Percentiles rank a stretch among this genome's conserved stretches.
phyloP scores from a whole-genome alignment of 2,888 invertebrate species.

The Plebejus melissa region DNA sequence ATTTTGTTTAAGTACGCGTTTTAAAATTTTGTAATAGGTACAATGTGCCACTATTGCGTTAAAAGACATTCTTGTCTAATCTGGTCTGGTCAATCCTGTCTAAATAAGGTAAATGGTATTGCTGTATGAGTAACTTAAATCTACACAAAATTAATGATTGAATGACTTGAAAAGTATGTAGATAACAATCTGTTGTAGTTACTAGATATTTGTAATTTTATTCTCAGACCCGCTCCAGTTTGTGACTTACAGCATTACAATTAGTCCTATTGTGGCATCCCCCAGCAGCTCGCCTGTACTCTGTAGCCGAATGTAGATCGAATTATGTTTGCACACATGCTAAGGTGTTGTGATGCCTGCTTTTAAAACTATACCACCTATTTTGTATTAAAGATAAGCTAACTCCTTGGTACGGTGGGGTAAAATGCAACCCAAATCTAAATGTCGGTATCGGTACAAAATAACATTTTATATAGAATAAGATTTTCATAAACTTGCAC shows the following conservation, averaged over 20 bases:
- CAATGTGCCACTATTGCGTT: not conserved
- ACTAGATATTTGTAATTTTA: not conserved
- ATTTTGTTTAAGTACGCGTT: not conserved
- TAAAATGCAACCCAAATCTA: not conserved
- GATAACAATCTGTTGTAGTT: not conserved
- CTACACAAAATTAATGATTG: not conserved
- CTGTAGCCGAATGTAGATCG: conserved; percentile 52
- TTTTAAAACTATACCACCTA: conserved; percentile 28
- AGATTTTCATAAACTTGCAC: not conserved
- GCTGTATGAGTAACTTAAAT: not conserved
- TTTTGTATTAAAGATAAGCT: conserved; percentile 29
- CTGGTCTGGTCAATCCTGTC: not conserved
- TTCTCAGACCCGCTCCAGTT: conserved; percentile 37
- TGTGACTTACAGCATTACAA: conserved; percentile 39
- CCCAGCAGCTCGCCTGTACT: conserved; percentile 43
- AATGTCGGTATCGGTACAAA: too few relatives aligned
- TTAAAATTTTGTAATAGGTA: too few relatives aligned
- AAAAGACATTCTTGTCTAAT: not conserved
- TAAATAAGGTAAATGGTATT: not conserved
- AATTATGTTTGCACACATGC: conserved; percentile 67
- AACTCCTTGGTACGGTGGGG: not conserved
- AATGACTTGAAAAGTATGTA: not conserved
- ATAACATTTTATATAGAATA: not conserved
- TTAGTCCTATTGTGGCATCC: conserved; percentile 58
- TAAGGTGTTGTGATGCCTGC: conserved; percentile 35